Evolutionary conservation across 2,113 vertebrate species (phyloP).

Genomic region (Mesoclemmys tuberculata): DNA sequence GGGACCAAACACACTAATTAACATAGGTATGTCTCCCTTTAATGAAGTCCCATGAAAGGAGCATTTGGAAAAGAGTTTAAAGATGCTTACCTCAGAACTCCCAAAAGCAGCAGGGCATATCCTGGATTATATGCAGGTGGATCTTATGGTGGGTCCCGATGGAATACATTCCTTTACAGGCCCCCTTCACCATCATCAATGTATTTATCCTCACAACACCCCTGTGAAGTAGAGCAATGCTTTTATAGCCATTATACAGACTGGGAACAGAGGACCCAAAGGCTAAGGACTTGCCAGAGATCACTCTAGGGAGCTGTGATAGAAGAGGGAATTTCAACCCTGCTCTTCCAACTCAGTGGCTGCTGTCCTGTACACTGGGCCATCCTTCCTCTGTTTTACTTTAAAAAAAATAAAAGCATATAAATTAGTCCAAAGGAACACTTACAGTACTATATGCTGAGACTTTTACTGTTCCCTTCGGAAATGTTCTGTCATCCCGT

Average conservation of each 20-base stretch:
- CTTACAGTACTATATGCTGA: slow-evolving; percentile 6
- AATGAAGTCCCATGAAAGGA: no score
- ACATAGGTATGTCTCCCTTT: no score
- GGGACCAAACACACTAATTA: no score
- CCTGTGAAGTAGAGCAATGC: neutral
- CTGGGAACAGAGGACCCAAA: slow-evolving; percentile 1
- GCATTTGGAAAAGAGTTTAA: no score
- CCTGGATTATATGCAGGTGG: neutral
- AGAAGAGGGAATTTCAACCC: slow-evolving; percentile 44
- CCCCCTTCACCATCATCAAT: neutral
- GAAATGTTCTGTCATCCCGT: neutral
- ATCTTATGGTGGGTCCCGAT: neutral
- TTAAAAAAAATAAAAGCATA: slow-evolving; percentile 28
- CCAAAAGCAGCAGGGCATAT: neutral
- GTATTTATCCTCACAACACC: slow-evolving; percentile 34
- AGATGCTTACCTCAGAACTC: neutral
- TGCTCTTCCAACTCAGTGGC: slow-evolving; percentile 30
- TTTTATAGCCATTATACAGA: slow-evolving; percentile 10
- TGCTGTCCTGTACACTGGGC: neutral
- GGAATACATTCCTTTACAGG: neutral
- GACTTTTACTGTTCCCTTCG: neutral
- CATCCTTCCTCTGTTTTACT: slow-evolving; percentile 32
- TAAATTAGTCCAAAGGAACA: neutral
- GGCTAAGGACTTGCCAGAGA: neutral
- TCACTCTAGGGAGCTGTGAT: neutral